Evolutionary conservation across 2,113 vertebrate species (phyloP), one percentile per base, ranked within the genome.

Genomic region (Camelus dromedarius): DNA sequence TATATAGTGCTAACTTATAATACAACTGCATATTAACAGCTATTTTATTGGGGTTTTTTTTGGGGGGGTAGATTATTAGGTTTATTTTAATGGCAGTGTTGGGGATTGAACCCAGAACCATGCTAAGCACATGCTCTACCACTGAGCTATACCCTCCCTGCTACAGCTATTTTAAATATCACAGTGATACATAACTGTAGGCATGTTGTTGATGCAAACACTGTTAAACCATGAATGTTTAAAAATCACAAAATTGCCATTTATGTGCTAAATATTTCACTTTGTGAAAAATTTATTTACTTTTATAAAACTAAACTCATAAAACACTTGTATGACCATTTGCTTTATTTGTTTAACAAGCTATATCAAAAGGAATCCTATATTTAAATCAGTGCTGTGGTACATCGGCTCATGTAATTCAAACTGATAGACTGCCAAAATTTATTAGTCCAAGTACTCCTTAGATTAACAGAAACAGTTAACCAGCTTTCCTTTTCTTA

Each of bases 261-360:
- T 72, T 48, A 85, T 32, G 26, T 12, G 42, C 35, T 76, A 62
- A 77, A 50, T 38, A 66, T 32, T 22, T 82, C 69, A 90, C 77
- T 52, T 75, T 77, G 50, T 77, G 30, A 92, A 85, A 92, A 12
- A 75, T 38, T 90, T 58, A 42, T n/a, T 94, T 82, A 64, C 46
- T 64, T 89, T 46, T 60, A 67, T 48, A 79, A 38, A 87, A 89
- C 26, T 81, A 82, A 60, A 70, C 38, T 48, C 35, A 35, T 48
- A 48, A 91, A 91, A 46, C 70, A n/a, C 8, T 67, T 79, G 32
- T 42, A 48, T 16, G 54, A 58, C 24, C 77, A 67, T 32, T 24
- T 54, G 9, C 54, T 56, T 42, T 42, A 81, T 58, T 77, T 67
- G 72, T 38, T 67, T 70, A 84, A 86, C 38, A 93, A 67, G 30